phyloP scores from a whole-genome alignment of 1,140 invertebrate genomes.

The Zaprionus vittiger region DNA sequence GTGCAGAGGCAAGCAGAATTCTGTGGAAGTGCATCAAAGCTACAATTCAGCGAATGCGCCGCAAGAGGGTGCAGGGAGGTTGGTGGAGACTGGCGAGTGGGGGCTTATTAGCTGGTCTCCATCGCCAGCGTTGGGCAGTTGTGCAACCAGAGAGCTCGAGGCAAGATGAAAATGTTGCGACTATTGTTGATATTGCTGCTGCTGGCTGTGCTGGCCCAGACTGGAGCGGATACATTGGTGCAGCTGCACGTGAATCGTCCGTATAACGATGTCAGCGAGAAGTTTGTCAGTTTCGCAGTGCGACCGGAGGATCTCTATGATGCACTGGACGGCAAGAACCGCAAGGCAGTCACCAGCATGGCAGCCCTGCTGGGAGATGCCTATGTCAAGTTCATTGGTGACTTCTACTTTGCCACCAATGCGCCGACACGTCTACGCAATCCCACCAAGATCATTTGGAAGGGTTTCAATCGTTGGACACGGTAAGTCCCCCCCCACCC shows the following conservation, averaged over 20 bases:
- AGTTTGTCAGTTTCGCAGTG: constrained; percentile 78
- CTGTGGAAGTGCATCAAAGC: constrained; percentile 30
- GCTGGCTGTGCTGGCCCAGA: constrained; percentile 33
- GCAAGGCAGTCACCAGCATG: constrained; percentile 68
- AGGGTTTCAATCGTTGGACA: constrained; percentile 82
- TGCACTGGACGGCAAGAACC: constrained; percentile 69
- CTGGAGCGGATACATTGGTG: constrained; percentile 64
- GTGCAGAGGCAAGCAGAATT: constrained; percentile 55
- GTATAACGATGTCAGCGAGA: constrained; percentile 78
- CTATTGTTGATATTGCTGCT: constrained; percentile 3
- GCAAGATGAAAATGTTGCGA: constrained; percentile 52
- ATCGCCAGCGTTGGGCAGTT: constrained; percentile 52
- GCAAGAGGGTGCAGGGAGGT: constrained; percentile 19
- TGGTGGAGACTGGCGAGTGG: background rate
- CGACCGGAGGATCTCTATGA: constrained; percentile 75
- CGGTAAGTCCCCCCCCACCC: constrained; percentile 39
- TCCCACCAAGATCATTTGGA: constrained; percentile 81
- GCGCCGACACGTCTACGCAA: constrained; percentile 63
- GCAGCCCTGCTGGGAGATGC: constrained; percentile 69
- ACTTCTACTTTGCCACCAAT: constrained; percentile 72
- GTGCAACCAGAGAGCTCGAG: constrained; percentile 44
- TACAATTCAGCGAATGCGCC: constrained; percentile 2
- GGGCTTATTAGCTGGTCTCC: constrained; percentile 56
- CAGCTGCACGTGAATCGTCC: constrained; percentile 81
- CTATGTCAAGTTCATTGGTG: constrained; percentile 72